These are phyloP conservation scores for Amaurobius ferox DNA, from an alignment of 2,888 invertebrate genomes.

Conservation along the genomic window DNA sequence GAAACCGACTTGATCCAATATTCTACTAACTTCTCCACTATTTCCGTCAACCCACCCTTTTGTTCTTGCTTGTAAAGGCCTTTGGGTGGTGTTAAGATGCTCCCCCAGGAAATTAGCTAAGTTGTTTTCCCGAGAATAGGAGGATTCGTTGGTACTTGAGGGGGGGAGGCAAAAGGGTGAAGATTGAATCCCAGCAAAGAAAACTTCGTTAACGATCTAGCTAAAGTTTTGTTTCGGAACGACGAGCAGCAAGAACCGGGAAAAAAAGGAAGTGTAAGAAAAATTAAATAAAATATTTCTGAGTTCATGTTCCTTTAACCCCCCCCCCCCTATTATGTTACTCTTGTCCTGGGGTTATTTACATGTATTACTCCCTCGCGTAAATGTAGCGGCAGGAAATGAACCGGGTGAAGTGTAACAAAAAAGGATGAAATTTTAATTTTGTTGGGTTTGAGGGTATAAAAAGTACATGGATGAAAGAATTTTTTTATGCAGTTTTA, in stretches of 20 bases:
- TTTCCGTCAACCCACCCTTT: constrained; percentile 19
- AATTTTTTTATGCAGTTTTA: no score
- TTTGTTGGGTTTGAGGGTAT: no score
- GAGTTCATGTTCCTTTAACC: no score
- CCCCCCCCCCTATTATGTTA: no score
- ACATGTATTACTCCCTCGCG: neutral
- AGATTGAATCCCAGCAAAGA: constrained; percentile 13
- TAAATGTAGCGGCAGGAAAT: neutral
- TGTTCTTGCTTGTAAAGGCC: constrained; percentile 36
- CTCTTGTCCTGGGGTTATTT: neutral
- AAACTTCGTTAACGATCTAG: constrained; percentile 62
- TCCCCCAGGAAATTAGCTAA: constrained; percentile 70
- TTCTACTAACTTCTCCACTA: neutral
- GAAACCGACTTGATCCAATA: constrained; percentile 43
- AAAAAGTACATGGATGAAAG: no score
- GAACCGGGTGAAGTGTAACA: neutral
- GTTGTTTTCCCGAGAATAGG: constrained; percentile 53
- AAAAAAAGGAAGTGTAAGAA: no score
- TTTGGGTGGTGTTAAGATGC: constrained; percentile 19
- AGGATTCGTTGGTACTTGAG: constrained; percentile 47
- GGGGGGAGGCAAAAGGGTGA: constrained; percentile 14
- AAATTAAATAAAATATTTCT: no score
- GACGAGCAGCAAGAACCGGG: neutral
- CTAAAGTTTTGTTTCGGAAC: constrained; percentile 34
- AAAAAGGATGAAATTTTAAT: neutral